Evolutionary conservation across 2,797 vertebrate genomes (phyloP), one percentile per base, ranked within the genome.

Genomic region (Parauchenoglanis punctatus): DNA sequence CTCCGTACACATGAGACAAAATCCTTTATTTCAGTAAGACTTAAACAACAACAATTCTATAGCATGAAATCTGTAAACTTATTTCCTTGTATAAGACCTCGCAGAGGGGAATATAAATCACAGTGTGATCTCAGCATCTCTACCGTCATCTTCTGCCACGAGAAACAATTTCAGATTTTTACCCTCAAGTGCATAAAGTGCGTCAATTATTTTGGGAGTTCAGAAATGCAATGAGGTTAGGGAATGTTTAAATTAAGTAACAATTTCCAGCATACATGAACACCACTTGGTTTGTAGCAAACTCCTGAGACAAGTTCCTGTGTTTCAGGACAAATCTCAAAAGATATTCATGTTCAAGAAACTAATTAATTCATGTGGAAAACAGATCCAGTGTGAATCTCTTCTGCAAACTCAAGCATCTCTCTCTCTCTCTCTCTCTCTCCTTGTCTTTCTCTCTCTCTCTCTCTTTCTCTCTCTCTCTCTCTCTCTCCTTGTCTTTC

Each of bases 321-420:
- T 20, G 78, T 81, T 31, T 65, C 81, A 6, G 20, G 25, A 49
- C 61, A 28, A 65, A 67, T 49, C 81, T 44, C 35, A 7, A 44
- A 81, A 44, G 35, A 46, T 11, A 49, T 52, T 28, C 44, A 67
- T 52, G 52, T 49, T 83, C 15, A 52, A 84, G 63, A 25, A 68
- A 28, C 31, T 65, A 25, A 85, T 85, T 83, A 82, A 85, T 85
- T 76, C 25, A 88, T 35, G 72, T 78, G 31, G 31, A 63, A 85
- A 85, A 83, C 49, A 76, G 63, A 63, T 18, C 54, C 54, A 81
- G n/a, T 82, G 84, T 82, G 84, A 75, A 56, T 88, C 15, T 56
- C 44, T 82, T 67, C 23, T 46, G 59, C 49, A 78, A 67, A 58
- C 73, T 68, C 59, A 15, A 31, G 31, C 28, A 8, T 28, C n/a